Conservation (phyloP, 2,797 vertebrate species). For the Crenuchus spilurus region DNA sequence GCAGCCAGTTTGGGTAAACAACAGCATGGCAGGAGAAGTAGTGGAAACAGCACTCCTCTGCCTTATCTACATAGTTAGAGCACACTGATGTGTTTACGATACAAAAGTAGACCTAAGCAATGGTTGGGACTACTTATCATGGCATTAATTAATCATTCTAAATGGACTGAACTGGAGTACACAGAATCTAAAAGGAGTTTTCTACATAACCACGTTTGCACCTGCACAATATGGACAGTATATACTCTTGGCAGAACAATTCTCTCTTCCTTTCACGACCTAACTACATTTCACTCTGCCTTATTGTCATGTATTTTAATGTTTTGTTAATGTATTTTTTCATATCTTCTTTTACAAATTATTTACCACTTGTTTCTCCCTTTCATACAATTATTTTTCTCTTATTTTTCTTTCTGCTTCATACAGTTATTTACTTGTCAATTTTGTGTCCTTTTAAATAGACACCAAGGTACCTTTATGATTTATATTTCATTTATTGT, state of each 20-base stretch:
- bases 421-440: neutral
- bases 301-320: neutral
- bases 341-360: neutral
- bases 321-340: neutral
- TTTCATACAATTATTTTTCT: neutral
- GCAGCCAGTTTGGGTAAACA: slow-evolving; percentile 38
- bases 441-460: slow-evolving; percentile 34
- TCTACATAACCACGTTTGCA: slow-evolving; percentile 52
- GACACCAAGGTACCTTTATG: slow-evolving; percentile 51
- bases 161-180: slow-evolving; percentile 76
- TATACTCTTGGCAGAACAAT: slow-evolving; percentile 16
- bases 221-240: slow-evolving; percentile 37
- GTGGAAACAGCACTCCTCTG: slow-evolving; percentile 47
- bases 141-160: slow-evolving; percentile 57
- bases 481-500: slow-evolving; percentile 54
- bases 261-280: slow-evolving; percentile 21
- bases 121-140: slow-evolving; percentile 53
- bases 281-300: slow-evolving; percentile 21
- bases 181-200: slow-evolving; percentile 34
- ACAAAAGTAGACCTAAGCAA: slow-evolving; percentile 48
- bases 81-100: slow-evolving; percentile 53
- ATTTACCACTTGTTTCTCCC: slow-evolving; percentile 1
- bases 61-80: slow-evolving; percentile 45
- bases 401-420: neutral
- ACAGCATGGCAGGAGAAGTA: slow-evolving; percentile 47